phyloP scores from a whole-genome alignment of 2,888 invertebrate species.

The Drosophila percnosoma region DNA sequence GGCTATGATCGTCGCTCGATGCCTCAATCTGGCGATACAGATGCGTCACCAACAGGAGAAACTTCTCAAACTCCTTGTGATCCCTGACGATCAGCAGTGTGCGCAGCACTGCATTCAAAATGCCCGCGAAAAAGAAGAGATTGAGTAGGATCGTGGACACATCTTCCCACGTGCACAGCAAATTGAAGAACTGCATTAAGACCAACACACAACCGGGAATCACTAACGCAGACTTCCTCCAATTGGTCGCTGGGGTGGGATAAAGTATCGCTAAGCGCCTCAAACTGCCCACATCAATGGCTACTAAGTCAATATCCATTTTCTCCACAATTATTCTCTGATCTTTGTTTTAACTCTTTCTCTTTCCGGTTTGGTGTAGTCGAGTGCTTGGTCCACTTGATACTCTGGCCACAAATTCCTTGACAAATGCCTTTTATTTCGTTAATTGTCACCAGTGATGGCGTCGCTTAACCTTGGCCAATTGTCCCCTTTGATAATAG shows the following conservation, averaged over 20 bases:
- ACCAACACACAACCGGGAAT: slow-evolving; percentile 74
- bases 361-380: slow-evolving; percentile 7
- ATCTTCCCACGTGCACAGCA: slow-evolving; percentile 75
- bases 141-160: slow-evolving; percentile 77
- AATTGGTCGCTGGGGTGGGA: slow-evolving; percentile 57
- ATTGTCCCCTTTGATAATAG: slow-evolving; percentile 36
- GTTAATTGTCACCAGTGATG: slow-evolving; percentile 39
- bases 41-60: slow-evolving; percentile 64
- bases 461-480: slow-evolving; percentile 40
- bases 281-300: slow-evolving; percentile 80
- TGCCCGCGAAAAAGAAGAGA: slow-evolving; percentile 74
- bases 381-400: slow-evolving; percentile 40
- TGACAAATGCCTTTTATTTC: slow-evolving; percentile 66
- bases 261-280: slow-evolving; percentile 76
- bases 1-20: slow-evolving; percentile 51
- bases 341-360: background rate
- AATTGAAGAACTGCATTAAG: slow-evolving; percentile 75
- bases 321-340: slow-evolving; percentile 50
- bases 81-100: slow-evolving; percentile 73
- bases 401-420: slow-evolving; percentile 57
- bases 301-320: slow-evolving; percentile 72
- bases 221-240: slow-evolving; percentile 76
- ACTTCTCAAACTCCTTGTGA: slow-evolving; percentile 74
- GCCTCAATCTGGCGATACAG: slow-evolving; percentile 74
- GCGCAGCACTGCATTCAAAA: slow-evolving; percentile 79